Evolutionary conservation across 1,140 invertebrate genomes (phyloP), one percentile per base, ranked within the genome.

Genomic region (Colletes latitarsis): DNA sequence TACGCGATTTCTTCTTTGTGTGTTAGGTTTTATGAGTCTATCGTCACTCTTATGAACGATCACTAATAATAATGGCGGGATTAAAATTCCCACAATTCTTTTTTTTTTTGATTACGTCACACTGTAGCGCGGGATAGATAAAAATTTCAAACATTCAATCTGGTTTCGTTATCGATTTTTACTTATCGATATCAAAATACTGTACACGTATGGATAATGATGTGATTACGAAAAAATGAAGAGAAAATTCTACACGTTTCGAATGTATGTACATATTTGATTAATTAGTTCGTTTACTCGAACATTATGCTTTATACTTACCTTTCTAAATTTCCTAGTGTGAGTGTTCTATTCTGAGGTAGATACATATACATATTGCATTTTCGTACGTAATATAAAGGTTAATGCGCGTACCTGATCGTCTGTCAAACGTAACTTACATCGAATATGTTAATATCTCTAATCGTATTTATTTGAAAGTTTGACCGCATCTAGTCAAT

Each of bases 371-470:
- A 30, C 30, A 30, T 64, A 53, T 21, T 63, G 30, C 63, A 83
- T 84, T 81, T 81, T 83, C 57, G 41, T 46, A 58, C 12, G 62
- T 55, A 60, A 46, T 80, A 39, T 73, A 81, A 85, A 85, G 83
- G 84, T 85, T 84, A 85, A 74, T 15, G 3, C 30, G 21, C 21
- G 46, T 75, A 68, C 62, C 66, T 77, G 17, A 30, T 43, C 21
- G 4, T 58, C 60, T 79, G 79, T 73, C 74, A 77, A 70, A 63
- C 10, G 15, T 39, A 62, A 57, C 64, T 69, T 69, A 9, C 6
- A 39, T 6, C 39, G 53, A 72, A 73, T 30, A 69, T 46, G 57
- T 30, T 46, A 49, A 46, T 43, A 10, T 21, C 19, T 21, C n/a
- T n/a, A 9, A 41, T 10, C 15, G 6, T 55, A 52, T 57, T 49